Conservation (phyloP, 2,888 invertebrate species). For the Aphidoletes aphidimyza region DNA sequence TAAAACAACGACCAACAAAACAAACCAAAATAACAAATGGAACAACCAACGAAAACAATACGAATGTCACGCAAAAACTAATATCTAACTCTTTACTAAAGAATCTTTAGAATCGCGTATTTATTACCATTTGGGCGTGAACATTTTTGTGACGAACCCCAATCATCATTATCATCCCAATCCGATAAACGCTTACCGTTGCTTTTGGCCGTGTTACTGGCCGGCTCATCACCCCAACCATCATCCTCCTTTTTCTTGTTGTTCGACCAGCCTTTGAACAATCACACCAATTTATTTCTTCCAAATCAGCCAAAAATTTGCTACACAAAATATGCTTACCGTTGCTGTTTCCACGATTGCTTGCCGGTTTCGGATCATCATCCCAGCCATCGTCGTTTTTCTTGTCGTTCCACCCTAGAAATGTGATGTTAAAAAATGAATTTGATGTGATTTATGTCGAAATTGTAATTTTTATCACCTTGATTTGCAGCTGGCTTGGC, state of each 20-base stretch:
- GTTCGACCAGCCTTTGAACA: neutral
- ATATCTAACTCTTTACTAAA: too few relatives aligned
- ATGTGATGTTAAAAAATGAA: too few relatives aligned
- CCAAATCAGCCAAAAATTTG: neutral
- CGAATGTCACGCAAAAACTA: too few relatives aligned
- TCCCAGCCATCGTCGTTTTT: neutral
- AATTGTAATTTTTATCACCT: neutral
- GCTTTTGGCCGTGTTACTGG: neutral
- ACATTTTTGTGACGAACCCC: too few relatives aligned
- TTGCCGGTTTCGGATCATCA: neutral
- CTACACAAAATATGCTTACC: neutral
- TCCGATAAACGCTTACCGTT: constrained; percentile 7
- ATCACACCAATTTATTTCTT: neutral
- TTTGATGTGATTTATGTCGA: neutral
- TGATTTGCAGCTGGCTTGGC: neutral
- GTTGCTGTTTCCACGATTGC: neutral
- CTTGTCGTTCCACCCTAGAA: too few relatives aligned
- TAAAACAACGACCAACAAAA: too few relatives aligned
- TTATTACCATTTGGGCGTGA: neutral
- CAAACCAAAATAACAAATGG: too few relatives aligned
- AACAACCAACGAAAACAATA: too few relatives aligned
- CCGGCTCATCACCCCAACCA: constrained; percentile 7
- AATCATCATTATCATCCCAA: neutral
- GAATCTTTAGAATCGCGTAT: neutral
- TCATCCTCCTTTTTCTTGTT: neutral